Conservation (phyloP, 1,140 invertebrate species). For the Drosophila sturtevanti region DNA sequence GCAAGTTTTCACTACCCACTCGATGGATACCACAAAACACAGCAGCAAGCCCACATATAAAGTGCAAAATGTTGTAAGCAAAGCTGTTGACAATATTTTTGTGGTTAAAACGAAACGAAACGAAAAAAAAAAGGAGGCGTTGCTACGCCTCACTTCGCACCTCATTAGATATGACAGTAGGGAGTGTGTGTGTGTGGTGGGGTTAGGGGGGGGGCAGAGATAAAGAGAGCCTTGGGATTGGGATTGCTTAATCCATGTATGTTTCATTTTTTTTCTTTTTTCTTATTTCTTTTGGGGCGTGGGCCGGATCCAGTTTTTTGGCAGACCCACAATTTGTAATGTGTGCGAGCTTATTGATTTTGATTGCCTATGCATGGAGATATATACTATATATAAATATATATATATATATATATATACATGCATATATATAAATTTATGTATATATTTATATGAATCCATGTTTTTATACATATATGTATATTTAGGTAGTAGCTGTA, state of each 20-base stretch:
- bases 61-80: constrained; percentile 75
- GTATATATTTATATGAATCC: not conserved
- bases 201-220: not conserved
- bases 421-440: not conserved
- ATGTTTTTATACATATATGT: too few relatives aligned
- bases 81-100: constrained; percentile 72
- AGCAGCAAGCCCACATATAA: constrained; percentile 26
- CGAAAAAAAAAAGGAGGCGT: constrained; percentile 28
- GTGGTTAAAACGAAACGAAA: constrained; percentile 6
- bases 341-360: constrained; percentile 75
- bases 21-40: not conserved
- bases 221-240: not conserved
- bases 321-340: constrained; percentile 66
- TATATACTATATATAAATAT: not conserved
- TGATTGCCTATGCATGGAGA: constrained; percentile 10
- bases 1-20: constrained; percentile 37
- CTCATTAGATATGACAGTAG: constrained; percentile 65
- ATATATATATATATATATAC: not conserved
- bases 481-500: not conserved
- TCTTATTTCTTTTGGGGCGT: constrained; percentile 30
- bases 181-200: constrained; percentile 4
- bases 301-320: constrained; percentile 36
- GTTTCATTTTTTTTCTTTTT: constrained; percentile 1
- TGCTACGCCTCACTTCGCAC: constrained; percentile 54
- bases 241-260: constrained; percentile 4